Evolutionary conservation across 2,113 vertebrate species (phyloP), one percentile per base, ranked within the genome.

Genomic region (Leuciscus idus): DNA sequence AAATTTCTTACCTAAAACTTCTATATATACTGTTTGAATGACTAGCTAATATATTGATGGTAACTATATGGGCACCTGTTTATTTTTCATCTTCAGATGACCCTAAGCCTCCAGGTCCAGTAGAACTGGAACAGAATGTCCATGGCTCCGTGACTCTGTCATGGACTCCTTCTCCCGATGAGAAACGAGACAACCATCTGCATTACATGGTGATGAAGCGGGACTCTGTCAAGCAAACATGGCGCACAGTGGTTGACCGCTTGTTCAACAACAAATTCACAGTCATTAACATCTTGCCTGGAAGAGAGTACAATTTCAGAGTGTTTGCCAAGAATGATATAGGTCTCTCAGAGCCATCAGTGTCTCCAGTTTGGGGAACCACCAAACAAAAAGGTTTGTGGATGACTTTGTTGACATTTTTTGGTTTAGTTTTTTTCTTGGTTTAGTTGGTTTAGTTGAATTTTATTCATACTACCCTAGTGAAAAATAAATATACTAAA

Each of bases 191-290:
- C 0, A 83, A 85, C 26, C 93, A 92, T 2, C 91, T 98, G 1
- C 93, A 97, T 89, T 99, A 98, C 81, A 90, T 93, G 0, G 92
- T 99, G 33, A 91, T 95, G 90, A 95, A 93, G 46, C 88, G 95
- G 0, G 96, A 97, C 88, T 95, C 96, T 0, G 90, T 88, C 48
- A 95, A 94, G 21, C 91, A 81, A 3, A 72, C 88, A 12, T 99
- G 98, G 98, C 89, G 74, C 0, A 88, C 94, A 52, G 93, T 92
- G 88, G 95, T 94, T 0, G 95, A 96, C 87, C 92, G 92, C 6
- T 91, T 98, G 91, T 96, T 96, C 87, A 98, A 95, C 92, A 95
- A 97, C 88, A 96, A 93, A 90, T 97, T 95, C 89, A 99, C 97
- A 0, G 93, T 94, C 85, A 89, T 95, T 88, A 93, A 92, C 6